These are phyloP conservation scores for Gerris lacustris DNA, from an alignment of 2,888 invertebrate genomes.

Conservation along the genomic window DNA sequence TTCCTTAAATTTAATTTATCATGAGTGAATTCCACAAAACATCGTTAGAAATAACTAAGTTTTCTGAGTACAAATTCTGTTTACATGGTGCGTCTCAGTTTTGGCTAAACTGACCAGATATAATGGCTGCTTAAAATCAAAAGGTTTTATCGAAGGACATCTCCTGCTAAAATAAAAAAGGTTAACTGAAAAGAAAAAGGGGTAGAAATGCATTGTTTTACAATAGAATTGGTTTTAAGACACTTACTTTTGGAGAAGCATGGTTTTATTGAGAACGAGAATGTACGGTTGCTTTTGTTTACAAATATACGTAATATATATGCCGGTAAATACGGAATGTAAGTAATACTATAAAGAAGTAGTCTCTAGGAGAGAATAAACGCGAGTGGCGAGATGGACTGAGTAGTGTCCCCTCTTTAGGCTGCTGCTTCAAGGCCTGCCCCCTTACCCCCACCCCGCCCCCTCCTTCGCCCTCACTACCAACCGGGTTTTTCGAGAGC, in stretches of 20 bases:
- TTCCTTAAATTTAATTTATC: no score
- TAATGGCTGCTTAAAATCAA: no score
- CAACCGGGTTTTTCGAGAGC: not conserved
- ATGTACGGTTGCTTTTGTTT: not conserved
- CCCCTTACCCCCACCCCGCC: not conserved
- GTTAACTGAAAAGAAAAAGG: no score
- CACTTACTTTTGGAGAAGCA: not conserved
- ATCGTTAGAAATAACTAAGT: no score
- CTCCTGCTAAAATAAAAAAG: no score
- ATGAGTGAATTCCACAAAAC: no score
- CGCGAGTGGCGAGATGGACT: not conserved
- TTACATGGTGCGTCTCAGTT: no score
- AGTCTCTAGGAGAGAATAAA: not conserved
- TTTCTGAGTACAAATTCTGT: no score
- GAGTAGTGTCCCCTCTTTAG: not conserved
- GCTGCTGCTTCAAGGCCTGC: not conserved
- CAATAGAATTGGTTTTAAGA: no score
- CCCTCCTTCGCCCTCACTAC: not conserved
- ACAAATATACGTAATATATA: not conserved
- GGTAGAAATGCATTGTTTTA: no score
- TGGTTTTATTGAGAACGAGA: not conserved
- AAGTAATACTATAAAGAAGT: not conserved
- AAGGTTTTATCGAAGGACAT: no score
- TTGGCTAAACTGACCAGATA: no score
- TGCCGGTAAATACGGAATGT: slow-evolving; percentile 3